Percentiles rank a stretch among this genome's conserved stretches.
phyloP scores from a whole-genome alignment of 1,140 invertebrate genomes.

The Steinernema feltiae region DNA sequence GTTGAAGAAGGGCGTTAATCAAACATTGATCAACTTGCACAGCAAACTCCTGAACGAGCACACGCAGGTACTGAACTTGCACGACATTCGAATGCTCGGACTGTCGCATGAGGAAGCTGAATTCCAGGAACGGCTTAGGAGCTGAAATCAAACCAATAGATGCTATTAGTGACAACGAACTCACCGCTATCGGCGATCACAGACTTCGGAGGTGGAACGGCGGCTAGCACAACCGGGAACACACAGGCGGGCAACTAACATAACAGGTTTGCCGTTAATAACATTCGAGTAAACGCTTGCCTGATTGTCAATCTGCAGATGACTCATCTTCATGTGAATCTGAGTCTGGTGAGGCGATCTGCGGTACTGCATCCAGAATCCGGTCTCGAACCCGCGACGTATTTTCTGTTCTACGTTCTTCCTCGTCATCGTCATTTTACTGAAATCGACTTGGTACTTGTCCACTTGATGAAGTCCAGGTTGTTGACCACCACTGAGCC shows the following conservation, averaged over 20 bases:
- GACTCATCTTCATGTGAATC: conserved; percentile 61
- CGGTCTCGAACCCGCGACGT: conserved; percentile 57
- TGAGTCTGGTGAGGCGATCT: conserved; percentile 76
- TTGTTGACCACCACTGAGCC: conserved; percentile 55
- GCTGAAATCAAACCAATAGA: conserved; percentile 62
- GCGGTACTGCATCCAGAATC: conserved; percentile 79
- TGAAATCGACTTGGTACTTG: conserved; percentile 68
- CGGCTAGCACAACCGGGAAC: conserved; percentile 86
- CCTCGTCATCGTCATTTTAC: conserved; percentile 62
- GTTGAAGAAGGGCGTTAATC: conserved; percentile 76
- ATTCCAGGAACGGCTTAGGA: conserved; percentile 87
- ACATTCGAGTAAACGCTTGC: too few species aligned
- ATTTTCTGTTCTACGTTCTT: conserved; percentile 41
- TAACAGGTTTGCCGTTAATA: too few species aligned
- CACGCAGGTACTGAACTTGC: conserved; percentile 71
- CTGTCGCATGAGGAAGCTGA: conserved; percentile 79
- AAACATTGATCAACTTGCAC: conserved; percentile 89
- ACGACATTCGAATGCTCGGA: conserved; percentile 76
- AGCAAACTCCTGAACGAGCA: conserved; percentile 84
- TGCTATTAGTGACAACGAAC: conserved; percentile 18
- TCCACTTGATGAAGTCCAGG: conserved; percentile 14
- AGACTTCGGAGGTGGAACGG: conserved; percentile 82
- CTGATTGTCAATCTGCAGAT: conserved; percentile 58
- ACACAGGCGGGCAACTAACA: conserved; percentile 78
- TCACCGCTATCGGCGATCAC: conserved; percentile 73